Evolutionary conservation across 2,888 invertebrate genomes (phyloP), one percentile per base, ranked within the genome.

Genomic region (Xylota segnis): DNA sequence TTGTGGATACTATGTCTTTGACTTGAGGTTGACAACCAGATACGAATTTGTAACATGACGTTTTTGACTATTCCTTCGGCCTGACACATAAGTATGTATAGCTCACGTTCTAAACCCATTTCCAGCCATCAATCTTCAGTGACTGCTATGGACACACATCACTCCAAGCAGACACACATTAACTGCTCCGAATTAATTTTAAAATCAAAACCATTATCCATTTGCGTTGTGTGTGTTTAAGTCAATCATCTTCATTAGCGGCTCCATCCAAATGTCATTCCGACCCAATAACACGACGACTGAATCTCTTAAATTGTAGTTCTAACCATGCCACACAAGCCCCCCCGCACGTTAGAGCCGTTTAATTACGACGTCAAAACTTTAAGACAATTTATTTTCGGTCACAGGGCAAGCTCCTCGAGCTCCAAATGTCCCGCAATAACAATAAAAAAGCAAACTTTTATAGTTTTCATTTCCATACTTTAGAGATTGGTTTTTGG

Each of bases 301-400:
- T 56, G 45, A 71, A 71, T 54, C 63, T 78, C 56, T 45, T 27
- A 71, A 70, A 56, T 78, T 27, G 63, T 52, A 61, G 18, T 61
- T 63, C 7, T 40, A 45, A 54, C 63, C 27, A 32, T 9, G 23
- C 59, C 47, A n/a, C 18, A 18, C 45, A 45, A 2, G n/a, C 1
- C 7, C 50, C 50, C 59, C 27, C 68, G 45, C 27, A 9, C 54
- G 47, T 75, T n/a, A 37, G 47, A 18, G 61, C 52, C 70, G 45
- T 56, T 78, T 78, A 78, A 71, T 78, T 78, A 78, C 70, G 56
- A 78, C 71, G 54, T 78, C 78, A 63, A 78, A 70, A 63, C 34
- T 71, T 78, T 61, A 47, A 47, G 45, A 71, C 45, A 63, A 78
- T 78, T 71, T 71, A 78, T 78, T 63, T 78, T 63, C 23, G 61